A percentile compares a stretch with the other conserved stretches of the same genome.
Evolutionary conservation across 2,113 vertebrate species (phyloP).

Genomic region (Gulo gulo): DNA sequence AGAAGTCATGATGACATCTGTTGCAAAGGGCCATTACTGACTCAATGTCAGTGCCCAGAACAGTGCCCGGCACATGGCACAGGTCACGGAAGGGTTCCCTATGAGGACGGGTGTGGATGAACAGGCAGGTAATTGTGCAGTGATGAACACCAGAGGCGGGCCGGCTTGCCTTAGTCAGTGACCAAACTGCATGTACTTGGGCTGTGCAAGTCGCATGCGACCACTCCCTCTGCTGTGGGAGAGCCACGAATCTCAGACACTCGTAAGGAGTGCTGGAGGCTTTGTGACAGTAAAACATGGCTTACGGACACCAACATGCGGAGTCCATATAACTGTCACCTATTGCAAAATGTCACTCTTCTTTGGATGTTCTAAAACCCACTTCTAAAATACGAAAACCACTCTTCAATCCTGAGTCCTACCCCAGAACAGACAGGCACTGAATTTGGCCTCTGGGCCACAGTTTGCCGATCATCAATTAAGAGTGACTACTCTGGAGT

Average conservation of each 20-base stretch:
- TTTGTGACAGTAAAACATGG: not conserved
- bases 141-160: not conserved
- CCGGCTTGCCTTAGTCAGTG: not conserved
- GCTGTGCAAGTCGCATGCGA: not conserved
- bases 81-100: fast-evolving
- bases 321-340: not conserved
- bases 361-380: not conserved
- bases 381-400: not conserved
- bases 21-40: not conserved
- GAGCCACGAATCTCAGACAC: not conserved
- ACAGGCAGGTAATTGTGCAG: not conserved
- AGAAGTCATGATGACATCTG: not conserved
- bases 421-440: too few relatives aligned
- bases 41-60: too few relatives aligned
- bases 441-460: fast-evolving
- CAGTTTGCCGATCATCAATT: too few relatives aligned
- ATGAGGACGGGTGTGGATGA: fast-evolving
- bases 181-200: not conserved
- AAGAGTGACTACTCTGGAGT: not conserved
- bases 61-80: not conserved
- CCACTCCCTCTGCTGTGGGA: fast-evolving
- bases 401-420: not conserved
- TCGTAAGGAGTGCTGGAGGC: fast-evolving
- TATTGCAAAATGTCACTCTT: not conserved
- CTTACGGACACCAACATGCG: not conserved